These are phyloP conservation scores for Polydrusus cervinus DNA, from an alignment of 2,888 invertebrate species.

Conservation along the genomic window DNA sequence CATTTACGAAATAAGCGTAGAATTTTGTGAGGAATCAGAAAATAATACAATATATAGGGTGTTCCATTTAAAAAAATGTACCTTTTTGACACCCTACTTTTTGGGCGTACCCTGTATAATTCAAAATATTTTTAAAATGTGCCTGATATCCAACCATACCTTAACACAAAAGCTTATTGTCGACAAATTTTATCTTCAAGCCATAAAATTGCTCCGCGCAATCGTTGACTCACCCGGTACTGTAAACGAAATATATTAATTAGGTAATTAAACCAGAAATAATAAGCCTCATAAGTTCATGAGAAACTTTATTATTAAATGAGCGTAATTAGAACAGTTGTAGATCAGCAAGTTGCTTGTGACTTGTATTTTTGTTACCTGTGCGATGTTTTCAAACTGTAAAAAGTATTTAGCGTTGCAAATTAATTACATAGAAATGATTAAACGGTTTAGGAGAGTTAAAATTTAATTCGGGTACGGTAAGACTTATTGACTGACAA, in stretches of 20 bases:
- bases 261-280: constrained; percentile 7
- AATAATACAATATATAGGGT: too few relatives aligned
- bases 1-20: too few relatives aligned
- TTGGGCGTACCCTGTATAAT: too few relatives aligned
- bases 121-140: too few relatives aligned
- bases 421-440: background rate
- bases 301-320: constrained; percentile 8
- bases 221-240: too few relatives aligned
- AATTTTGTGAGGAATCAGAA: too few relatives aligned
- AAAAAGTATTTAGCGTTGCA: background rate
- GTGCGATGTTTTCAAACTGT: background rate
- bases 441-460: background rate
- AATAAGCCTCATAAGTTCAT: constrained; percentile 1
- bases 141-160: too few relatives aligned
- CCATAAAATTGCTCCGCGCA: too few relatives aligned
- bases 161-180: too few relatives aligned
- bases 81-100: too few relatives aligned
- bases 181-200: too few relatives aligned
- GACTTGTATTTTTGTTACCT: background rate
- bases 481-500: background rate
- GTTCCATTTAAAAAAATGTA: too few relatives aligned
- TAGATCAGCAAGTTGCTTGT: background rate
- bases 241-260: background rate
- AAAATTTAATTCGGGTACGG: background rate
- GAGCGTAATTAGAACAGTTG: background rate